phyloP scores from a whole-genome alignment of 2,888 invertebrate genomes.

The Endotricha flammealis region DNA sequence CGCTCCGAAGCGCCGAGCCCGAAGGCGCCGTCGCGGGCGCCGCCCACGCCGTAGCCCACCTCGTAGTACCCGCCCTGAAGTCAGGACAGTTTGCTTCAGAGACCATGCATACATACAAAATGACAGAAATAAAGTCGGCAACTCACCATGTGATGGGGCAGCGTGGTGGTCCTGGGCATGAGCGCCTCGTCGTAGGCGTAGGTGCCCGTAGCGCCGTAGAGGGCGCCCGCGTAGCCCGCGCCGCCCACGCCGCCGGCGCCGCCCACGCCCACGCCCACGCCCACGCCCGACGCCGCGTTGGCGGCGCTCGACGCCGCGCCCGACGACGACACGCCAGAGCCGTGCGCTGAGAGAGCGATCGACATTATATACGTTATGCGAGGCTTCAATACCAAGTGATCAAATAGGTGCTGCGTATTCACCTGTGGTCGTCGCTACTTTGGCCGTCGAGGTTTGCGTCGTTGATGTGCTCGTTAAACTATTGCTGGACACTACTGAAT shows the following conservation, averaged over 20 bases:
- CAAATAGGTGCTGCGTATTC: neutral
- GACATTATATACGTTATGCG: too few relatives aligned
- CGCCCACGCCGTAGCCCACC: conserved; percentile 56
- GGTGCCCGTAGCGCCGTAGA: conserved; percentile 77
- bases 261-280: conserved; percentile 23
- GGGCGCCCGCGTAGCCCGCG: conserved; percentile 78
- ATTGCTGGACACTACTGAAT: conserved; percentile 60
- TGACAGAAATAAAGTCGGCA: too few relatives aligned
- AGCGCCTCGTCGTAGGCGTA: conserved; percentile 67
- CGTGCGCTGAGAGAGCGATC: conserved; percentile 14
- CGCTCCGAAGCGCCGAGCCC: conserved; percentile 58
- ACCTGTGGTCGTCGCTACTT: conserved; percentile 72
- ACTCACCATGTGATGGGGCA: conserved; percentile 83
- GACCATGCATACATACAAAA: neutral
- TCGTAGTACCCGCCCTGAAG: conserved; percentile 69
- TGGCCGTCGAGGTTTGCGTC: conserved; percentile 73
- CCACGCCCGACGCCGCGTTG: conserved; percentile 76
- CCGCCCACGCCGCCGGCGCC: conserved; percentile 33
- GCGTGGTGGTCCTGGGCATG: conserved; percentile 15
- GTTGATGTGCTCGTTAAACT: conserved; percentile 62
- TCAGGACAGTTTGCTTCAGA: too few relatives aligned
- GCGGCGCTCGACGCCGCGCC: conserved; percentile 54
- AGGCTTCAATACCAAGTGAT: too few relatives aligned
- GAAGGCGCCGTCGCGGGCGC: conserved; percentile 55
- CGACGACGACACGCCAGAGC: conserved; percentile 30